Base-by-base conservation (phyloP, 1,140 invertebrate genomes). In the Theocolax elegans region DNA sequence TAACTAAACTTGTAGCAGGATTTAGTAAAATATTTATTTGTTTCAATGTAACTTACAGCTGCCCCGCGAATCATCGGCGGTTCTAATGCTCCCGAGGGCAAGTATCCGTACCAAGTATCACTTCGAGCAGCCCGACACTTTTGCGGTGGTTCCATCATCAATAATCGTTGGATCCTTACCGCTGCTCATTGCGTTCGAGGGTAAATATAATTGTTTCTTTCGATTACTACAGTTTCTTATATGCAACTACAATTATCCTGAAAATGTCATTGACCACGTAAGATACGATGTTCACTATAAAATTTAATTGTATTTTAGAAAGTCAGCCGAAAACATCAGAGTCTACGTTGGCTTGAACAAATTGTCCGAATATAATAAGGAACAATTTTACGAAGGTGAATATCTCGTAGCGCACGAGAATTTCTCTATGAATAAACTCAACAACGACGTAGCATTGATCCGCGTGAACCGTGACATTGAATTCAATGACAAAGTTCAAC, bases 141-240 rank as follows among this genome's bases (percentile, higher is more conserved):
- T 38, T 90, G 89, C 53, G 89, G 89, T 2, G 89, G 88, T 15
- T 89, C 89, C 1, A 87, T 90, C 2, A 76, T 90, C 15, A 82
- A 80, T 12, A 68, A 74, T 0, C 79, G 83, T 64, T 88, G 81
- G 72, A 81, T 90, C 29, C 76, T 90, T 2, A 89, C 89, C 0
- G 89, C 89, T 1, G 88, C 87, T 40, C 89, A 90, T 67, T 90
- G 89, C 68, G 7, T 69, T 10, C 3, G 31, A 12, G 40, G 48
- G 58, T 69, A 63, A 42, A 65, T 65, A 51, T n/a, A n/a, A n/a
- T n/a, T n/a, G n/a, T n/a, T n/a, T n/a, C n/a, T n/a, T n/a, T n/a
- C n/a, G n/a, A n/a, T n/a, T n/a, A n/a, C n/a, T n/a, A n/a, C n/a
- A n/a, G n/a, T n/a, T n/a, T n/a, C n/a, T n/a, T n/a, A n/a, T n/a